Conservation (phyloP, 2,888 invertebrate genomes). For the Ectemnius lituratus region DNA sequence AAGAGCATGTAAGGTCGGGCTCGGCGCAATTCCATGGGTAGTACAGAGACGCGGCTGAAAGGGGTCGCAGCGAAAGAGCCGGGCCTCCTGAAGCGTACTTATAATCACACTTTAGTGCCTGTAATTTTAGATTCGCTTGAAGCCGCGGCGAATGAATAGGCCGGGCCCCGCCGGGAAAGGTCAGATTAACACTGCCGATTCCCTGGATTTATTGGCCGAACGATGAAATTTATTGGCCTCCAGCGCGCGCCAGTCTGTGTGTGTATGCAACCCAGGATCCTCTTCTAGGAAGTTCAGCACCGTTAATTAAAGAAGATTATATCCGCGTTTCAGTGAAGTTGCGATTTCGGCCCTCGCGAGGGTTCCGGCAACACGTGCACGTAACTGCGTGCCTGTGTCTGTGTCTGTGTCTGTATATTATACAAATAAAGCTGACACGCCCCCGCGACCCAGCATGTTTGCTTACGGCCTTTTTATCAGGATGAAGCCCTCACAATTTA, state of each 20-base stretch:
- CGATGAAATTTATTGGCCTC: conserved; percentile 43
- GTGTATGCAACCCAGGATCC: conserved; percentile 21
- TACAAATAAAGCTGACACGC: conserved; percentile 47
- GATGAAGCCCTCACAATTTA: conserved; percentile 31
- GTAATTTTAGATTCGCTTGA: conserved; percentile 4
- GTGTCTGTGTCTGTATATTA: no score
- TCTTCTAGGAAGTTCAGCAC: conserved; percentile 39
- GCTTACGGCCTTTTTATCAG: conserved; percentile 18
- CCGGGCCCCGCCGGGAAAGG: conserved; percentile 28
- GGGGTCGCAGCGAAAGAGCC: conserved; percentile 25
- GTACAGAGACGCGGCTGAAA: background rate
- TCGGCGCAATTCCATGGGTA: background rate
- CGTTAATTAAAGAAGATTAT: conserved; percentile 54
- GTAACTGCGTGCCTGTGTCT: background rate
- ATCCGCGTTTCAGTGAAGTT: conserved; percentile 44
- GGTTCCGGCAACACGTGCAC: background rate
- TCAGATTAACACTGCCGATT: conserved; percentile 49
- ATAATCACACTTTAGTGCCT: conserved; percentile 7
- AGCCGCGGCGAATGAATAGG: background rate
- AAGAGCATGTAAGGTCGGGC: background rate
- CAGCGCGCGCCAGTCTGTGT: no score
- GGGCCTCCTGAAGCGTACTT: background rate
- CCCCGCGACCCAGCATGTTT: conserved; percentile 31
- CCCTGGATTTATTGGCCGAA: conserved; percentile 45
- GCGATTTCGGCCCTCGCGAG: conserved; percentile 20